Base-by-base conservation (phyloP, 2,797 vertebrate genomes). In the Podargus strigoides region DNA sequence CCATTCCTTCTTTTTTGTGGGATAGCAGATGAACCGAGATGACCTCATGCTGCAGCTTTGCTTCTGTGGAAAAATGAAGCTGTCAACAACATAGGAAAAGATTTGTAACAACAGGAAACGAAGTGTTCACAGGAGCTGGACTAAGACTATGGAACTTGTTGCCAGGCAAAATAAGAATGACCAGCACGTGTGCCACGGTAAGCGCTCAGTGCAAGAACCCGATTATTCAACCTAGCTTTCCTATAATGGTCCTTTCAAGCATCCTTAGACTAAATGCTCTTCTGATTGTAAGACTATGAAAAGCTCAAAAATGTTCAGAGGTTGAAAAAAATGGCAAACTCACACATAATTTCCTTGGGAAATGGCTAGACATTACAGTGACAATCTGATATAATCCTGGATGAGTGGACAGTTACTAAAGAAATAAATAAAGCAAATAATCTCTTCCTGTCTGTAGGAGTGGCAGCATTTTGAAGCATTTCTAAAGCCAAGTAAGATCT, bases 111-210 rank as follows among this genome's bases (percentile, higher is more conserved):
- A 72, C 95, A 94, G 93, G 91, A 96, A 94, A 74, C 56, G 91
- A 87, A 85, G 77, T 9, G 24, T 85, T 92, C 82, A 63, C 82
- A 83, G 85, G 53, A 93, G 82, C 82, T 95, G 88, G 80, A 34
- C 80, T 86, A 41, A 68, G 53, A 12, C 42, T 62, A 2, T 53
- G 50, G 67, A 81, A 42, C 49, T 94, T 62, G n/a, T 72, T 94
- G 90, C 92, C 92, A 94, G 85, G 44, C 50, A 87, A 94, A 96
- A 87, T 81, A 94, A 92, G 88, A 95, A 69, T 90, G 92, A 95
- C 90, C 93, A 84, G 67, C 34, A 85, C 14, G 9, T 60, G 44
- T 94, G 74, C 80, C 90, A 91, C 63, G 20, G 80, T 42, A 82
- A 95, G 72, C 59, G 80, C n/a, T 85, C 70, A 39, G 0, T 60